A percentile compares a stretch with the other conserved stretches of the same genome.
phyloP scores from a whole-genome alignment of 2,797 vertebrate species.

The Ficedula albicollis region DNA sequence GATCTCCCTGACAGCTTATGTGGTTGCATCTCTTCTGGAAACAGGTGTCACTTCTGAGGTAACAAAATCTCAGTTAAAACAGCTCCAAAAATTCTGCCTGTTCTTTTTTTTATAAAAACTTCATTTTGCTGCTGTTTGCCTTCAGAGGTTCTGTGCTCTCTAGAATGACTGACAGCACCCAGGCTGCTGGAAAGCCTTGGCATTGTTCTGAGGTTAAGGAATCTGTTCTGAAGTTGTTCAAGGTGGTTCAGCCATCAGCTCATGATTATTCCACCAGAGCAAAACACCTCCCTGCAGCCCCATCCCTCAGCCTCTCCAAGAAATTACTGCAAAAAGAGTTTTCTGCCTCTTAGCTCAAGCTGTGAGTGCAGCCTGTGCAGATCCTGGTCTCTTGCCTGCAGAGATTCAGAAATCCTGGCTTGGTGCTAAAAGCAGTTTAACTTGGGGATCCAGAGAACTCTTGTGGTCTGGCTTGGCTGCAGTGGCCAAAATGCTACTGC shows the following conservation, averaged over 20 bases:
- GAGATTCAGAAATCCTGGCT: not conserved
- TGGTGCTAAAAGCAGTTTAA: not conserved
- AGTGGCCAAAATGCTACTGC: conserved; percentile 48
- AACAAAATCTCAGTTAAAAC: not conserved
- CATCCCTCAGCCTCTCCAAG: not conserved
- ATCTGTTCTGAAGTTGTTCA: not conserved
- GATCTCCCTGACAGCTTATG: conserved; percentile 90
- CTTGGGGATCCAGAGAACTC: not conserved
- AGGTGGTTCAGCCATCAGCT: not conserved
- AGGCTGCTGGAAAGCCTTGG: not conserved
- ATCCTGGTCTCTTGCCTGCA: not conserved
- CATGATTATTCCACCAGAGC: not conserved
- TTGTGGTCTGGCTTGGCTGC: not conserved
- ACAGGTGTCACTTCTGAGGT: conserved; percentile 89
- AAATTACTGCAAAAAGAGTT: not conserved
- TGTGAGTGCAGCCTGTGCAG: not conserved
- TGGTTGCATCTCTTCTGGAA: conserved; percentile 90
- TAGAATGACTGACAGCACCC: not conserved
- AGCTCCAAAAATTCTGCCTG: not conserved
- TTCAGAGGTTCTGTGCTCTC: not conserved
- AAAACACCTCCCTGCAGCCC: not conserved
- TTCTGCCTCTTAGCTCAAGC: not conserved
- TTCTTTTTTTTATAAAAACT: not conserved
- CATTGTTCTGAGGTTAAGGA: not conserved
- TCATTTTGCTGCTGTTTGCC: not conserved